Evolutionary conservation across 1,140 invertebrate species (phyloP).

Genomic region (Tetramorium simillimum): DNA sequence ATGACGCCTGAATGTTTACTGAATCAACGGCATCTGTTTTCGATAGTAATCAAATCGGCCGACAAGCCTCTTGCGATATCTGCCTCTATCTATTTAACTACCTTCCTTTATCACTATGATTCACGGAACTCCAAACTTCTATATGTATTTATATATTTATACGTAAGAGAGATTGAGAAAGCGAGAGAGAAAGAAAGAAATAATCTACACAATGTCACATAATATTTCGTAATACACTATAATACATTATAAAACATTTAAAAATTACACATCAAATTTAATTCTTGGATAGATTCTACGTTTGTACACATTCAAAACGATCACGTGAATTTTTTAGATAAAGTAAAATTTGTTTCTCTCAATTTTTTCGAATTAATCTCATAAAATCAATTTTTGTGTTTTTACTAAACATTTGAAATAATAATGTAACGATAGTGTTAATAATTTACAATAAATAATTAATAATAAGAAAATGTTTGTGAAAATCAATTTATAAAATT

Average conservation of each 20-base stretch:
- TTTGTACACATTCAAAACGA: neutral
- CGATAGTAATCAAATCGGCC: slow-evolving; percentile 60
- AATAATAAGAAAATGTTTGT: neutral
- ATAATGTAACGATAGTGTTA: neutral
- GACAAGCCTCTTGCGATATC: slow-evolving; percentile 69
- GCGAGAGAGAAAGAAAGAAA: neutral
- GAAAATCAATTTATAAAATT: neutral
- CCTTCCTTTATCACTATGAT: slow-evolving; percentile 59
- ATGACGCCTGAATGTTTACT: slow-evolving; percentile 62
- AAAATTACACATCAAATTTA: neutral
- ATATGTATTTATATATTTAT: slow-evolving; percentile 8
- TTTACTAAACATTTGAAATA: neutral
- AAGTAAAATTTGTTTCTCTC: neutral
- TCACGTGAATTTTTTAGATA: neutral
- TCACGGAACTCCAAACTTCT: slow-evolving; percentile 30
- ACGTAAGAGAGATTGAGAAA: neutral
- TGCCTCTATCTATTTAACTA: slow-evolving; percentile 62
- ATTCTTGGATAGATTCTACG: neutral
- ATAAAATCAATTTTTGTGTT: neutral
- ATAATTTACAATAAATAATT: neutral
- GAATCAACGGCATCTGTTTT: slow-evolving; percentile 57
- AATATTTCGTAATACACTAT: neutral
- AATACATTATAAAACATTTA: neutral
- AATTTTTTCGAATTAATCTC: neutral
- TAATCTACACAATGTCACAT: neutral